A percentile compares a stretch with the other conserved stretches of the same genome.
phyloP scores from a whole-genome alignment of 1,140 invertebrate species.

The Habropoda laboriosa region DNA sequence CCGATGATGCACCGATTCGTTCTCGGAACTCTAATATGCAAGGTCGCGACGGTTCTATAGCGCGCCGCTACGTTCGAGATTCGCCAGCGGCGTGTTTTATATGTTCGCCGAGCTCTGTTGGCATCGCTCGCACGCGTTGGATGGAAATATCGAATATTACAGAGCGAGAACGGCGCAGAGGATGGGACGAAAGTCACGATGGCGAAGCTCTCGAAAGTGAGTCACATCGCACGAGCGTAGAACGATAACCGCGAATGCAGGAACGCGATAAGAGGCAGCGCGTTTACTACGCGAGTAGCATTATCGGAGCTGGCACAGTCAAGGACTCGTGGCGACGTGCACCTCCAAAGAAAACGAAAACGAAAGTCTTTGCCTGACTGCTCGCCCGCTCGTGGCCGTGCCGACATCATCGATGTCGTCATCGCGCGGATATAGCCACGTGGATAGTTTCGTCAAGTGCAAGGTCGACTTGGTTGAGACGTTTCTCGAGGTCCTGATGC shows the following conservation, averaged over 20 bases:
- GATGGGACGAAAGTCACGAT: conserved; percentile 11
- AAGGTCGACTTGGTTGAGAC: conserved; percentile 11
- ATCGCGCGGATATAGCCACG: conserved; percentile 33
- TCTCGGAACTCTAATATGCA: background rate
- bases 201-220: background rate
- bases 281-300: conserved; percentile 27
- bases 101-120: background rate
- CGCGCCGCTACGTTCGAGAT: background rate
- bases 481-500: background rate
- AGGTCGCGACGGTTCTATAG: background rate
- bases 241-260: conserved; percentile 21
- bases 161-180: too few species aligned
- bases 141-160: too few species aligned
- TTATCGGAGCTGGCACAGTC: conserved; percentile 44
- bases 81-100: background rate
- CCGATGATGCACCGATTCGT: conserved; percentile 19
- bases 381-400: background rate
- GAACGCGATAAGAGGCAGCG: conserved; percentile 16
- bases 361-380: conserved; percentile 31
- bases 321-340: conserved; percentile 28
- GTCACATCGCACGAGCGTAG: background rate
- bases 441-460: conserved; percentile 37
- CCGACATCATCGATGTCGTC: conserved; percentile 35
- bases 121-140: too few species aligned
- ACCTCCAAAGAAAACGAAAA: conserved; percentile 39